Conservation (phyloP, 2,113 vertebrate genomes). For the Passer montanus region DNA sequence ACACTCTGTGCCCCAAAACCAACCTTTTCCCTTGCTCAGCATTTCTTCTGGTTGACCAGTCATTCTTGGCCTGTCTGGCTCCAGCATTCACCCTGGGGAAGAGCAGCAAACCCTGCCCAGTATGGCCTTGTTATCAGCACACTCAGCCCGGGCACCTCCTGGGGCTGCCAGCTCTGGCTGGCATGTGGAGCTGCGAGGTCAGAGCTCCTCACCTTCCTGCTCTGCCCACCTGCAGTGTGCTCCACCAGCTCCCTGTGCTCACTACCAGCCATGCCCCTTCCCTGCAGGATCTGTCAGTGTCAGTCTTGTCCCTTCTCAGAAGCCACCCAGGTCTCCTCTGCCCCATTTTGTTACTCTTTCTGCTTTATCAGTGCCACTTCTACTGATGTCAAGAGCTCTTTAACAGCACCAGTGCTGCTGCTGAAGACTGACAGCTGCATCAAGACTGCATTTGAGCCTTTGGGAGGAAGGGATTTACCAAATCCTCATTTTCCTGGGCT, state of each 20-base stretch:
- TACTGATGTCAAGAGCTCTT: conserved; percentile 38
- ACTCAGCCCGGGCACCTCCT: neutral
- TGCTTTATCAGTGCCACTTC: neutral
- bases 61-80: neutral
- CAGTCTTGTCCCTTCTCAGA: neutral
- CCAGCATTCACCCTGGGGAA: neutral
- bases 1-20: neutral
- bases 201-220: neutral
- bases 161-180: neutral
- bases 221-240: fast-evolving
- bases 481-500: neutral
- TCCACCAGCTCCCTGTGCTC: neutral
- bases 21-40: neutral
- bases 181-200: fast-evolving
- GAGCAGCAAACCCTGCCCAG: neutral
- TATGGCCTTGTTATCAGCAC: fast-evolving
- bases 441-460: conserved; percentile 4
- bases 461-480: neutral
- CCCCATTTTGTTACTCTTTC: neutral
- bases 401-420: neutral
- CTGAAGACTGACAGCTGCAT: conserved; percentile 41
- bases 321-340: neutral
- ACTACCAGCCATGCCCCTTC: neutral
- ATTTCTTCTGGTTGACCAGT: neutral
- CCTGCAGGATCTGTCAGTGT: neutral